These are phyloP conservation scores for Cherax destructor DNA, from an alignment of 1,140 invertebrate genomes.

Conservation along the genomic window DNA sequence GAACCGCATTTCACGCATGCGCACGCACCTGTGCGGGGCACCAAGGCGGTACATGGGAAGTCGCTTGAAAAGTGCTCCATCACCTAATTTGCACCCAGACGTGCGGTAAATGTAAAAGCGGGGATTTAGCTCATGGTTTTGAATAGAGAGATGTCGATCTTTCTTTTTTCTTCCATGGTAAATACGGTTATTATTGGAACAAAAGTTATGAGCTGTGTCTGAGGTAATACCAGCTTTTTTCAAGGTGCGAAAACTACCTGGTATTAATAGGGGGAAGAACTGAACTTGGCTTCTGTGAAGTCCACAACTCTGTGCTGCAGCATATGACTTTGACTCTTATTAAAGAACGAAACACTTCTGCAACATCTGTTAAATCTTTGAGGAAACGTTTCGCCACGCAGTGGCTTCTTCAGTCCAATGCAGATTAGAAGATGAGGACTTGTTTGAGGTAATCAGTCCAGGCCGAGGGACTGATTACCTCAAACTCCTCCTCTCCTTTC, in stretches of 20 bases:
- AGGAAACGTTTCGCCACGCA: too few relatives aligned
- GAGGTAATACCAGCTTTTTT: background rate
- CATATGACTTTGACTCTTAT: background rate
- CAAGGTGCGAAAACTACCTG: background rate
- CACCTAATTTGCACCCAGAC: background rate
- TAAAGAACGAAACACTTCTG: too few relatives aligned
- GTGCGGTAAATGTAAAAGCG: background rate
- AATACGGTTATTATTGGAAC: background rate
- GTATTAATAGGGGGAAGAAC: background rate
- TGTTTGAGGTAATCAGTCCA: too few relatives aligned
- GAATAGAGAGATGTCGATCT: background rate
- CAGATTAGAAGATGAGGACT: too few relatives aligned
- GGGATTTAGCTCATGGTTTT: background rate
- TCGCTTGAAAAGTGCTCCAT: background rate
- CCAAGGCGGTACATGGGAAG: background rate
- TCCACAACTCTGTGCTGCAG: background rate
- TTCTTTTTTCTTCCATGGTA: background rate
- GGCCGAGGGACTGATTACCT: too few relatives aligned
- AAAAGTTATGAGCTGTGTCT: background rate
- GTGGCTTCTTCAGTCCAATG: too few relatives aligned
- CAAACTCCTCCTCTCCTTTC: too few relatives aligned
- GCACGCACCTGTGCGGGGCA: background rate
- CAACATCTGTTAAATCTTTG: too few relatives aligned
- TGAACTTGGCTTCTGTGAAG: background rate
- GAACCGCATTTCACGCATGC: conserved; percentile 15